These are phyloP conservation scores for Sisyra terminalis DNA, from an alignment of 2,888 invertebrate genomes.

Conservation along the genomic window DNA sequence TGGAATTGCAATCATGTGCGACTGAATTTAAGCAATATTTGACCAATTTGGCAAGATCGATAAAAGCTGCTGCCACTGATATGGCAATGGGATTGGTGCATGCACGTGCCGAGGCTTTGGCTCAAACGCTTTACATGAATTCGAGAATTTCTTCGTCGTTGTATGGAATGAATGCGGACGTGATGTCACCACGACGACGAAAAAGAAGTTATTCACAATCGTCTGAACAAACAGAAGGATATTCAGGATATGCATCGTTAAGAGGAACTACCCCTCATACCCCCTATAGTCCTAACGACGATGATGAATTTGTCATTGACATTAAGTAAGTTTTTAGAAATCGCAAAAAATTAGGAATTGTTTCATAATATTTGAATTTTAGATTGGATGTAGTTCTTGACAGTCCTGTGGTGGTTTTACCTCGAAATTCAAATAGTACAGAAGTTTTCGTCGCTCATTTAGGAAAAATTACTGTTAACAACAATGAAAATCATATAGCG, in stretches of 20 bases:
- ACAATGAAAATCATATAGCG: conserved; percentile 19
- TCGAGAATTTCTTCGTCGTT: conserved; percentile 31
- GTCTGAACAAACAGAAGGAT: conserved; percentile 3
- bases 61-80: conserved; percentile 82
- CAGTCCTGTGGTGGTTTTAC: conserved; percentile 82
- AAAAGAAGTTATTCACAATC: conserved; percentile 18
- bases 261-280: conserved; percentile 25
- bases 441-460: conserved; percentile 85
- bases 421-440: conserved; percentile 55
- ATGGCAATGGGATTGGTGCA: conserved; percentile 83
- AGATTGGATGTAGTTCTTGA: conserved; percentile 68
- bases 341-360: not conserved
- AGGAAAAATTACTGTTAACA: conserved; percentile 60
- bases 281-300: conserved; percentile 24
- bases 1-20: conserved; percentile 75
- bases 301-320: conserved; percentile 14
- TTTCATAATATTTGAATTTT: conserved; percentile 14
- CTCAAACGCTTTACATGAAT: conserved; percentile 38
- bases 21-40: conserved; percentile 82
- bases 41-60: conserved; percentile 66
- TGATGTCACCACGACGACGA: conserved; percentile 31
- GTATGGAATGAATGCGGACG: conserved; percentile 16
- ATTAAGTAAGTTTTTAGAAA: conserved; percentile 17
- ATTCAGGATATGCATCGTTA: conserved; percentile 22
- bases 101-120: conserved; percentile 41